Evolutionary conservation across 1,140 invertebrate species (phyloP), one percentile per base, ranked within the genome.

Genomic region (Stegodyphus dumicola): DNA sequence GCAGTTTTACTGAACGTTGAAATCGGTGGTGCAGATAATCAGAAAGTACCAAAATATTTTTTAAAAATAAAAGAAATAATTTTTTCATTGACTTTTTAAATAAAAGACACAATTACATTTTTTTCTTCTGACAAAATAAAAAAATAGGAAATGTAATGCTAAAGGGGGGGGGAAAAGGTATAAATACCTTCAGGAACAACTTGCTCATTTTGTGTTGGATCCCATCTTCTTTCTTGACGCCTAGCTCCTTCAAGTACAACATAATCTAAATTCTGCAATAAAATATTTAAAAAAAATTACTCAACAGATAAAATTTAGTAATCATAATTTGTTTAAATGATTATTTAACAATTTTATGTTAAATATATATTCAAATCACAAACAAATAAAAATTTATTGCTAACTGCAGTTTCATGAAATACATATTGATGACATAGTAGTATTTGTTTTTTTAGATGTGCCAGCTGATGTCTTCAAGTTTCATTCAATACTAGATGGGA

Each of bases 161-260:
- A 10, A 73, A 73, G 13, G n/a, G 4, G 11, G 5, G 70, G 13
- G 5, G 70, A 10, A 88, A 33, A 33, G 3, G 33, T 33, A 33
- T 33, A 33, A 33, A 33, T 33, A 91, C 91, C 91, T 88, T 92
- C 92, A 70, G 92, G 89, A 33, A 90, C 91, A 88, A 93, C 94
- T 90, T 99, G 98, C 84, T 96, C 98, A 93, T 99, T 99, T 89
- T 98, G 94, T 73, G 94, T 94, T 0, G 98, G 97, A 92, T 99
- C 98, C 97, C 98, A 99, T 88, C 98, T 93, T 90, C 97, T 97
- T 91, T 99, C 98, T 91, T 99, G 98, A 15, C 99, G 91, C 88
- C 97, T 92, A 6, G 98, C 98, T 10, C 99, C 99, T 88, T 94
- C 95, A 1, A 99, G 93, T 80, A 99, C 96, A 5, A 96, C 94